Evolutionary conservation across 2,888 invertebrate species (phyloP).

Genomic region (Drosophila formosana): DNA sequence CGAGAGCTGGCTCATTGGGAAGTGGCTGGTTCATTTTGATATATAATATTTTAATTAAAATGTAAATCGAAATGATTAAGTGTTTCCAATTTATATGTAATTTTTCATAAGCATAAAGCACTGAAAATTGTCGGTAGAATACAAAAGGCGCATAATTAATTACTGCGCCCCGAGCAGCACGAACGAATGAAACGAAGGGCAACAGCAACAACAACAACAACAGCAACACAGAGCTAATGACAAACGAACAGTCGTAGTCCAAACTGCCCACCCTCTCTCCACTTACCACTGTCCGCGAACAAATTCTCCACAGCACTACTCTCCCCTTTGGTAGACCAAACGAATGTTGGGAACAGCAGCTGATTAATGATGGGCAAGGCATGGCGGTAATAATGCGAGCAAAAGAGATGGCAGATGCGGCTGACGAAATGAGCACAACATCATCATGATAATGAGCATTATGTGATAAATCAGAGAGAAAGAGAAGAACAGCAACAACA

Average conservation of each 20-base stretch:
- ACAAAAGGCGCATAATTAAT: conserved; percentile 82
- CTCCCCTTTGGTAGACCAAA: not conserved
- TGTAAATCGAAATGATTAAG: conserved; percentile 81
- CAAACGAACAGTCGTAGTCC: conserved; percentile 64
- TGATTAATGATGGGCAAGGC: conserved; percentile 80
- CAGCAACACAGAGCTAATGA: conserved; percentile 65
- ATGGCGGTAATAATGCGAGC: conserved; percentile 15
- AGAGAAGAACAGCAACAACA: conserved; percentile 6
- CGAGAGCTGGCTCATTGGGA: conserved; percentile 12
- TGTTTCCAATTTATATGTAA: conserved; percentile 77
- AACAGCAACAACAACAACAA: conserved; percentile 34
- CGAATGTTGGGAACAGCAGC: conserved; percentile 39
- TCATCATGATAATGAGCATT: conserved; percentile 76
- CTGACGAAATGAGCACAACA: conserved; percentile 80
- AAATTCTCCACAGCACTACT: not conserved
- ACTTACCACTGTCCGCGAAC: not conserved
- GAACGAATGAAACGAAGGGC: conserved; percentile 51
- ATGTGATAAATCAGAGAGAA: conserved; percentile 69
- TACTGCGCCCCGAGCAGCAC: conserved; percentile 75
- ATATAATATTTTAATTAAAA: conserved; percentile 82
- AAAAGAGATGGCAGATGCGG: conserved; percentile 19
- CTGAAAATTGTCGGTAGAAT: conserved; percentile 78
- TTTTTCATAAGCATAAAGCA: conserved; percentile 81
- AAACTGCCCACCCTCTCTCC: conserved; percentile 4
- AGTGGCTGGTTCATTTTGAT: conserved; percentile 54